phyloP scores from a whole-genome alignment of 1,140 invertebrate genomes.

The Nephotettix cincticeps region DNA sequence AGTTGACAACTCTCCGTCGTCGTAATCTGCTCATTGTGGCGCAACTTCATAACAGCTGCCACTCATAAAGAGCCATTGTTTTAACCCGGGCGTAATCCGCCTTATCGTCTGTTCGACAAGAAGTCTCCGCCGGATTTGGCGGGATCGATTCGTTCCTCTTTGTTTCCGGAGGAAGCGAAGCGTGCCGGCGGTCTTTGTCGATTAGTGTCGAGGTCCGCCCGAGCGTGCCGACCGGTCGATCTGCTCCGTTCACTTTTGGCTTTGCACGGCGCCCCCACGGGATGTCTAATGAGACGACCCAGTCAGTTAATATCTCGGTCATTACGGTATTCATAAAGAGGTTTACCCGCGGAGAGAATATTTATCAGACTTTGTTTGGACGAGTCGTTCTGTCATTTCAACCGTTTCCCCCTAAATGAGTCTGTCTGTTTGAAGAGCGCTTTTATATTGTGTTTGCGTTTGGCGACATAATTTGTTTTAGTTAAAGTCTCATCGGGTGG shows the following conservation, averaged over 20 bases:
- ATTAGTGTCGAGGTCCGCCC: conserved; percentile 8
- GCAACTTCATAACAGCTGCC: conserved; percentile 6
- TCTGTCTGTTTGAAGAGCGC: too few relatives aligned
- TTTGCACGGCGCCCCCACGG: neutral
- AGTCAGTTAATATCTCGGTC: neutral
- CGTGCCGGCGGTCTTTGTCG: conserved; percentile 14
- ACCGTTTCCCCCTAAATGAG: too few relatives aligned
- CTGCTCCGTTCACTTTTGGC: neutral
- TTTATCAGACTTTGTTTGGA: too few relatives aligned
- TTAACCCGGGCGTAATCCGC: neutral
- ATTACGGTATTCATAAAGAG: conserved; percentile 7
- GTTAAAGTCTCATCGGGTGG: too few relatives aligned
- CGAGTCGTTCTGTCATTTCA: too few relatives aligned
- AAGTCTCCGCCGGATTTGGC: neutral
- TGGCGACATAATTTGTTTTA: too few relatives aligned
- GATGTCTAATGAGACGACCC: neutral
- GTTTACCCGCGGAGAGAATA: neutral
- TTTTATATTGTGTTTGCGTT: too few relatives aligned
- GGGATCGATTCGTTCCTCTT: conserved; percentile 20
- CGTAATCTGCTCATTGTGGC: neutral
- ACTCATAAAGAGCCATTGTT: conserved; percentile 18
- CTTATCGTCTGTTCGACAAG: conserved; percentile 16
- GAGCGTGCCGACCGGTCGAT: neutral
- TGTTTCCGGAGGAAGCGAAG: conserved; percentile 15
- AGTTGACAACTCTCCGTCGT: too few relatives aligned